A percentile compares a stretch with the other conserved stretches of the same genome.
Evolutionary conservation across 2,888 invertebrate genomes (phyloP).

Genomic region (Pocota personata): DNA sequence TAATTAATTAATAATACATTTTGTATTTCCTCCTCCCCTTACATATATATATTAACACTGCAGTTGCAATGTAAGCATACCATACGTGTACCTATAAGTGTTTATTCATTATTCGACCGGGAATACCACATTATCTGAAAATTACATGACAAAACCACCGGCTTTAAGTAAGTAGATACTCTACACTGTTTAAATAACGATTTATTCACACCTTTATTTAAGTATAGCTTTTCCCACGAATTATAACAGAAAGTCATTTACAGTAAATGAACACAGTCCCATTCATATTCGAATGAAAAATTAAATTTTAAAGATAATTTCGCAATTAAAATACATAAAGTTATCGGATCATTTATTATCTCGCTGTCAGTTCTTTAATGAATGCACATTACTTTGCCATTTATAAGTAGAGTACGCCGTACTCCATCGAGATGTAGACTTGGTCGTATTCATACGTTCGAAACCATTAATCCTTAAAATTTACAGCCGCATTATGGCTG

Average conservation of each 20-base stretch:
- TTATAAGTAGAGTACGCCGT: slow-evolving; percentile 10
- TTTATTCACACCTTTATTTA: not conserved
- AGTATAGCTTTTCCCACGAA: not conserved
- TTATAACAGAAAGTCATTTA: slow-evolving; percentile 2
- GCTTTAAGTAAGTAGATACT: no score
- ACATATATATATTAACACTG: no score
- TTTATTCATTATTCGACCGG: no score
- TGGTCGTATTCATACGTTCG: slow-evolving; percentile 36
- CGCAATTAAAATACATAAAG: slow-evolving; percentile 56
- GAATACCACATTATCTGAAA: no score
- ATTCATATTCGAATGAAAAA: slow-evolving; percentile 47
- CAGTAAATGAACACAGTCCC: slow-evolving; percentile 3
- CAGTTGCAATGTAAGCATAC: no score
- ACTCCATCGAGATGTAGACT: not conserved
- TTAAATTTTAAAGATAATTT: slow-evolving; percentile 64
- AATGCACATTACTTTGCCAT: slow-evolving; percentile 39
- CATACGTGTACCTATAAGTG: no score
- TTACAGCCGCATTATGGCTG: slow-evolving; percentile 49
- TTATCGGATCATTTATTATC: slow-evolving; percentile 46
- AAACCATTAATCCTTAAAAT: slow-evolving; percentile 67
- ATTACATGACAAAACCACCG: no score
- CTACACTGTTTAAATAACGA: not conserved
- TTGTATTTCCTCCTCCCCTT: no score
- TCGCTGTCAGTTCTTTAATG: slow-evolving; percentile 49
- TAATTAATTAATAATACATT: no score